Percentiles rank a stretch among this genome's conserved stretches.
phyloP scores from a whole-genome alignment of 1,140 invertebrate genomes.

The Drosophila sulfurigaster region DNA sequence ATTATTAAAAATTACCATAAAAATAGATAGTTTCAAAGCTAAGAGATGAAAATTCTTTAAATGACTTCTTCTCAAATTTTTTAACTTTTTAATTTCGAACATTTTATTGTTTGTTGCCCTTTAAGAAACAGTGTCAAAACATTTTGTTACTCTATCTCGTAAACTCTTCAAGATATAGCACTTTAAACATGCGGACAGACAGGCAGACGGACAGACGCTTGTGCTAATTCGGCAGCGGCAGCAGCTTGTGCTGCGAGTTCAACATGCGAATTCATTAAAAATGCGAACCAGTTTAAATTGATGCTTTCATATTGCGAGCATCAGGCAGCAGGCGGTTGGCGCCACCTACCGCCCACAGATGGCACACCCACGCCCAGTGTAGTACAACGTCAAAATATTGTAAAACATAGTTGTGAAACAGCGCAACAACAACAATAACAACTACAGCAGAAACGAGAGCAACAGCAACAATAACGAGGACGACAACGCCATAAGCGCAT shows the following conservation, averaged over 20 bases:
- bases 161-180: neutral
- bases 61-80: no score
- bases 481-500: conserved; percentile 47
- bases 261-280: conserved; percentile 80
- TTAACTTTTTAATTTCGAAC: no score
- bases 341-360: conserved; percentile 19
- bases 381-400: conserved; percentile 79
- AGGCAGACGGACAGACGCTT: neutral
- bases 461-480: conserved; percentile 55
- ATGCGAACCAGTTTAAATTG: conserved; percentile 77
- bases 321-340: neutral
- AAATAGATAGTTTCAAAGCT: no score
- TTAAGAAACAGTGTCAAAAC: neutral
- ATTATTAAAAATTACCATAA: no score
- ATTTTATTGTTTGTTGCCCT: no score
- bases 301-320: conserved; percentile 55
- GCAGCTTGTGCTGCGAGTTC: conserved; percentile 18
- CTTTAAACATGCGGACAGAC: neutral
- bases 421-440: conserved; percentile 57
- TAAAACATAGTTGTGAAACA: conserved; percentile 83
- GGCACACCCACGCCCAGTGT: conserved; percentile 53
- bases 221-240: neutral
- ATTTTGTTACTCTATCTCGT: neutral
- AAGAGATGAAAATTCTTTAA: no score
- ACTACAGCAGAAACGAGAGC: conserved; percentile 51